Evolutionary conservation across 2,888 invertebrate genomes (phyloP).

Genomic region (Smittia aterrima): DNA sequence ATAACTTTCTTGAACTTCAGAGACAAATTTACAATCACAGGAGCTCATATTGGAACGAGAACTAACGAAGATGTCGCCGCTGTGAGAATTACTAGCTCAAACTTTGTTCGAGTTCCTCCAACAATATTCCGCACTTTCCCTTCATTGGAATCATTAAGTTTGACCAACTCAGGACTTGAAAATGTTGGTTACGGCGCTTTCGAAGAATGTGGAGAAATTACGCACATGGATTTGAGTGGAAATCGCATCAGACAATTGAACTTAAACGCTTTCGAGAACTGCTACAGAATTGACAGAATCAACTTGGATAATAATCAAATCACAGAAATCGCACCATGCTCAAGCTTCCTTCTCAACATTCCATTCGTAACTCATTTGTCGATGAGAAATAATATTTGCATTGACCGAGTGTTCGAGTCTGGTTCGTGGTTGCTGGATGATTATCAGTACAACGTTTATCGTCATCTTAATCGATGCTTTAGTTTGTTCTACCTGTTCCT

Average conservation of each 20-base stretch:
- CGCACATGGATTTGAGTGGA: background rate
- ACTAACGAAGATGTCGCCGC: background rate
- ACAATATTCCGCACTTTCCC: background rate
- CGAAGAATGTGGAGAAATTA: background rate
- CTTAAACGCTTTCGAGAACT: background rate
- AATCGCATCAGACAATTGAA: background rate
- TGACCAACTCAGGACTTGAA: background rate
- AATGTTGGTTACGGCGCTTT: background rate
- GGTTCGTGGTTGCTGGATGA: too few relatives aligned
- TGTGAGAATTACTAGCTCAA: background rate
- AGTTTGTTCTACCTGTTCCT: too few relatives aligned
- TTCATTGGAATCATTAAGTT: background rate
- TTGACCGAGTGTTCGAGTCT: too few relatives aligned
- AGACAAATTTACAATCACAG: background rate
- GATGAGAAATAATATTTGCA: too few relatives aligned
- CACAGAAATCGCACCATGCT: too few relatives aligned
- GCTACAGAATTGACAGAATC: background rate
- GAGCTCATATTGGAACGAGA: background rate
- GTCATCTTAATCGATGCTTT: too few relatives aligned
- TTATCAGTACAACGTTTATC: too few relatives aligned
- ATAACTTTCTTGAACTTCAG: background rate
- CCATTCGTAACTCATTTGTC: too few relatives aligned
- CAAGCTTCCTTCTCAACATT: too few relatives aligned
- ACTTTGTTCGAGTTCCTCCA: background rate
- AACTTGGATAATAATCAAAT: background rate